Base-by-base conservation (phyloP, 2,113 vertebrate species). In the Lamprotornis superbus region DNA sequence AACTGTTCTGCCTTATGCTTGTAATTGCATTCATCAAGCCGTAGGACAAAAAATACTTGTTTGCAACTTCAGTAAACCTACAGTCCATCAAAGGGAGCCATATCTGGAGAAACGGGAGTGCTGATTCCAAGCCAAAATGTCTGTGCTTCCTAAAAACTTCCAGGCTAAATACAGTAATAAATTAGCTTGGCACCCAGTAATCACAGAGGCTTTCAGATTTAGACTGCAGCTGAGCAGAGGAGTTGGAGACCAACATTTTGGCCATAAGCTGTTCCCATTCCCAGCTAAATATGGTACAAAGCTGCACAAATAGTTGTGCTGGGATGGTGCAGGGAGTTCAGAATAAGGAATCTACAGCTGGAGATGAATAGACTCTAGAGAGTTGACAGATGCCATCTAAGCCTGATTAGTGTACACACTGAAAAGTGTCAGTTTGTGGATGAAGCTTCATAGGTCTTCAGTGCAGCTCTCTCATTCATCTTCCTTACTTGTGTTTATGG, bases 1-100 rank as follows among this genome's bases (percentile, higher is more conserved):
- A 52, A 6, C 11, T 63, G 16, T 22, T 27, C 64, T 68, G 31
- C 25, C 35, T 88, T 42, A 33, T 24, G 17, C 9, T 83, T 75
- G 28, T n/a, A 79, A 76, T 44, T 12, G 31, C 28, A n/a, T 50
- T 56, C 7, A 3, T 75, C 49, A 31, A 35, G 31, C 5, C 0
- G 4, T 68, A 76, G 18, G 64, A 74, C 11, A 83, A 78, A 86
- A 80, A 65, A 27, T 6, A 22, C 5, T 53, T 70, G 10, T 75
- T 84, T 61, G 16, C 9, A 76, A n/a, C 40, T 60, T 68, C 46
- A 67, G 9, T 30, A 30, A 4, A 1, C 15, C 13, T 50, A 5
- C 7, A 52, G 24, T 15, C 19, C n/a, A 8, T 63, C 0, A 0
- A 76, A 80, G 3, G 3, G 14, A 44, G 20, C 4, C 9, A 4